Conservation (phyloP, 2,113 vertebrate genomes). For the Passer montanus region DNA sequence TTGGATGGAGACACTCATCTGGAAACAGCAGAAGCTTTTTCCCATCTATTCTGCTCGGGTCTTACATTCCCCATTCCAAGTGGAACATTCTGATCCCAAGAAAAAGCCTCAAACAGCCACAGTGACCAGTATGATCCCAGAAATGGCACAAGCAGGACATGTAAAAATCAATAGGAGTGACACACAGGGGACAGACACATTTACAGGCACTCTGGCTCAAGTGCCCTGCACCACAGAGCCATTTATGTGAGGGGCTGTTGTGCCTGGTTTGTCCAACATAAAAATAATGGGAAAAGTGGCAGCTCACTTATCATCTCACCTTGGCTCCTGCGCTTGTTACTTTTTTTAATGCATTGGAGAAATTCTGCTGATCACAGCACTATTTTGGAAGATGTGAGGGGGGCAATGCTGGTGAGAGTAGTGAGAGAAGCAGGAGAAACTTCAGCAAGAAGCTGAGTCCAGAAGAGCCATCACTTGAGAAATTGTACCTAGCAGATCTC, state of each 20-base stretch:
- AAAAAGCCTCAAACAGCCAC: background rate
- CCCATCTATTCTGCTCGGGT: background rate
- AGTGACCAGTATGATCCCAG: background rate
- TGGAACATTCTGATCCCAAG: background rate
- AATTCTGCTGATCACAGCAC: background rate
- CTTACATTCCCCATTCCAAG: background rate
- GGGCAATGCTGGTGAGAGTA: background rate
- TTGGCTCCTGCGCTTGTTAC: background rate
- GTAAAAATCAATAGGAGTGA: background rate
- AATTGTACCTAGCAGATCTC: background rate
- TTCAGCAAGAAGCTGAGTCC: background rate
- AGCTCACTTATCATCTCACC: conserved; percentile 48
- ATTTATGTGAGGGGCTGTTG: background rate
- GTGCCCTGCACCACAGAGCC: background rate
- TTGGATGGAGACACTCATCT: background rate
- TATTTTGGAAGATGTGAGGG: background rate
- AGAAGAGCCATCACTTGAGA: background rate
- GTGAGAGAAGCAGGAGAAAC: background rate
- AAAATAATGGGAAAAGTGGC: conserved; percentile 51
- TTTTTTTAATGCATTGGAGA: background rate
- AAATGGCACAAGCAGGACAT: background rate
- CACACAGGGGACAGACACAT: background rate
- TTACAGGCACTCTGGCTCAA: background rate
- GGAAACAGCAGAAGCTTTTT: background rate
- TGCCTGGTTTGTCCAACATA: background rate